Conservation (phyloP, 2,113 vertebrate genomes). For the Channa maculata region DNA sequence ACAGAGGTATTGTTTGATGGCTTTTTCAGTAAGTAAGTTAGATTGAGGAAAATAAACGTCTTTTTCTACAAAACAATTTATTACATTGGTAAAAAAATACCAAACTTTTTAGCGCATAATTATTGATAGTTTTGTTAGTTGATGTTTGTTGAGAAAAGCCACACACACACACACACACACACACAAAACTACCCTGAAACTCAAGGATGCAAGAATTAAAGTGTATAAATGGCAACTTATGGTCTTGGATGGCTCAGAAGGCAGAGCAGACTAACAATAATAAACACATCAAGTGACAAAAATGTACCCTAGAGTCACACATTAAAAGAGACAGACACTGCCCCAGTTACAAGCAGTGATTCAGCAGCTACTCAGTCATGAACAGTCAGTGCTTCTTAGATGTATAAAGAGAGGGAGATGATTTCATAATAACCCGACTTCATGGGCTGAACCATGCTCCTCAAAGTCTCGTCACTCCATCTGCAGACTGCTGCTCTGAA, state of each 20-base stretch:
- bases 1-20: neutral
- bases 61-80: too few species aligned
- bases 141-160: too few species aligned
- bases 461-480: constrained; percentile 44
- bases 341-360: constrained; percentile 27
- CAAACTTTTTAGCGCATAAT: too few species aligned
- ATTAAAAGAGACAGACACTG: neutral
- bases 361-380: constrained; percentile 38
- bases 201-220: too few species aligned
- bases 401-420: constrained; percentile 58
- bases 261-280: neutral
- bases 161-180: too few species aligned
- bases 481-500: constrained; percentile 35
- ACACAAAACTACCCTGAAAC: too few species aligned
- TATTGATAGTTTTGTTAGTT: too few species aligned
- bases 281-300: neutral
- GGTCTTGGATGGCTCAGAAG: too few species aligned
- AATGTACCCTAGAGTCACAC: neutral
- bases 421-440: constrained; percentile 41
- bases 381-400: constrained; percentile 2
- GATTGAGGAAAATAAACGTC: too few species aligned
- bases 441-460: neutral
- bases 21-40: too few species aligned
- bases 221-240: too few species aligned
- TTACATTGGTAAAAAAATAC: too few species aligned